These are phyloP conservation scores for Oeneis ivallda DNA, from an alignment of 2,888 invertebrate species.

Conservation along the genomic window DNA sequence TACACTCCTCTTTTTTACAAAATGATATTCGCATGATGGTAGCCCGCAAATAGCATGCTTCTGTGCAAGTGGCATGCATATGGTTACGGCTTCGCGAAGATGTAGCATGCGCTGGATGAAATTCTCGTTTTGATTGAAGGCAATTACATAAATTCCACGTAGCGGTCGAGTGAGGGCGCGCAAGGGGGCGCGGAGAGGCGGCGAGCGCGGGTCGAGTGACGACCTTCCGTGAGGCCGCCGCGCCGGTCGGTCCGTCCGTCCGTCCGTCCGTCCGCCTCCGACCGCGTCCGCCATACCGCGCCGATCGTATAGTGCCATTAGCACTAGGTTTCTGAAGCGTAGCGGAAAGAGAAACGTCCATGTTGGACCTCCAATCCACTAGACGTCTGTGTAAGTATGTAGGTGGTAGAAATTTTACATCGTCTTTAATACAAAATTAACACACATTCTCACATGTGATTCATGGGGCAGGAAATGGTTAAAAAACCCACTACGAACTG, in stretches of 20 bases:
- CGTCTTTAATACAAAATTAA: too few species aligned
- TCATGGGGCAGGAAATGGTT: too few species aligned
- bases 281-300: slow-evolving; percentile 35
- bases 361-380: too few species aligned
- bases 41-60: too few species aligned
- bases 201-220: slow-evolving; percentile 52
- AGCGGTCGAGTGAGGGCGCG: slow-evolving; percentile 60
- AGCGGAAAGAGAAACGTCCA: background rate
- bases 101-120: slow-evolving; percentile 52
- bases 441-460: too few species aligned
- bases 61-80: too few species aligned
- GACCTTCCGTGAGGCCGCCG: slow-evolving; percentile 81
- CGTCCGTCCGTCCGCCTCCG: slow-evolving; percentile 41
- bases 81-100: slow-evolving; percentile 42
- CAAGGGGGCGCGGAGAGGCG: slow-evolving; percentile 41
- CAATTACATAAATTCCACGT: slow-evolving; percentile 79
- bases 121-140: slow-evolving; percentile 74
- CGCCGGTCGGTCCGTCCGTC: too few species aligned
- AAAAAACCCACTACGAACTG: too few species aligned
- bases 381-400: too few species aligned
- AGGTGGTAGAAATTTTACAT: too few species aligned
- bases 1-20: too few species aligned
- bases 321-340: background rate
- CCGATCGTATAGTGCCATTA: slow-evolving; percentile 23
- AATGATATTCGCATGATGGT: too few species aligned